phyloP scores from a whole-genome alignment of 2,888 invertebrate genomes.

The Drosophila anceps region DNA sequence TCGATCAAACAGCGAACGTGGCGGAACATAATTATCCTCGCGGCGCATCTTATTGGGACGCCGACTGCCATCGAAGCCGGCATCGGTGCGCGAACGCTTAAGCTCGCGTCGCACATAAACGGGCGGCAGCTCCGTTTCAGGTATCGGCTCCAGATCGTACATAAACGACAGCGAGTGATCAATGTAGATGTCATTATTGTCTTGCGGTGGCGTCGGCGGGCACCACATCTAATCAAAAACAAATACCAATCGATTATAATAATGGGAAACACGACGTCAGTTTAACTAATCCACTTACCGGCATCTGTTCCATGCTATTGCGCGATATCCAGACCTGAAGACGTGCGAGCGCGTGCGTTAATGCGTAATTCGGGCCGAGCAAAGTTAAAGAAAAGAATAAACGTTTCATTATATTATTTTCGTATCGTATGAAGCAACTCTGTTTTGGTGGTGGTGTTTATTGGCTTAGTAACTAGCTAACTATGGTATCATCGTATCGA shows the following conservation, averaged over 20 bases:
- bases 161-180: slow-evolving; percentile 94
- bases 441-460: slow-evolving; percentile 82
- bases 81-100: slow-evolving; percentile 90
- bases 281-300: slow-evolving; percentile 88
- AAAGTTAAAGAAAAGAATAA: slow-evolving; percentile 79
- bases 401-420: slow-evolving; percentile 82
- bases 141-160: slow-evolving; percentile 91
- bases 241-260: slow-evolving; percentile 8
- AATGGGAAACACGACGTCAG: neutral
- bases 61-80: slow-evolving; percentile 87
- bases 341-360: slow-evolving; percentile 6
- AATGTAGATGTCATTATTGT: slow-evolving; percentile 96
- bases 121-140: slow-evolving; percentile 92
- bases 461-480: slow-evolving; percentile 84
- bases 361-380: slow-evolving; percentile 27
- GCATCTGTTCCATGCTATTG: slow-evolving; percentile 91
- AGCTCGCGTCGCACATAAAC: slow-evolving; percentile 92
- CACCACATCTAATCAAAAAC: slow-evolving; percentile 93
- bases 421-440: slow-evolving; percentile 75
- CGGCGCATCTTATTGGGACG: slow-evolving; percentile 89
- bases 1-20: slow-evolving; percentile 93
- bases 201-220: slow-evolving; percentile 97
- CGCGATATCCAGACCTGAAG: slow-evolving; percentile 92
- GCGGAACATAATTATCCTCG: slow-evolving; percentile 91
- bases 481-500: slow-evolving; percentile 18